phyloP scores from a whole-genome alignment of 2,797 vertebrate genomes.

The Channallabes apus region DNA sequence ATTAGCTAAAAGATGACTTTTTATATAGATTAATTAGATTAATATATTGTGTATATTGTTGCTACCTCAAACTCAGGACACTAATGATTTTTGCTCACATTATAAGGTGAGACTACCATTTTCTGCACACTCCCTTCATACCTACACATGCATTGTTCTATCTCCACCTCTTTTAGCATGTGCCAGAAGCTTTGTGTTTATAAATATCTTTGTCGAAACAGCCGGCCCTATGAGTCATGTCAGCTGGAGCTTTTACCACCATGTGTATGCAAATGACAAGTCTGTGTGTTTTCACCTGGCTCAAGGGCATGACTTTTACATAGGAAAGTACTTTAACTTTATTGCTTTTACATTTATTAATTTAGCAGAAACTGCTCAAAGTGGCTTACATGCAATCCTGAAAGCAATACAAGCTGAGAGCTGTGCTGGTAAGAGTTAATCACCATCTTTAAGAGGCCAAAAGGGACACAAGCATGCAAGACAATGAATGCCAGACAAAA shows the following conservation, averaged over 20 bases:
- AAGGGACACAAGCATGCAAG: neutral
- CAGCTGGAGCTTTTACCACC: neutral
- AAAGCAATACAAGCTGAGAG: neutral
- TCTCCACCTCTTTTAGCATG: neutral
- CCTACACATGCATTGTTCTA: neutral
- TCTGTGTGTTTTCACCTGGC: too few relatives aligned
- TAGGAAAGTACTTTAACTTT: neutral
- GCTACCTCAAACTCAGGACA: neutral
- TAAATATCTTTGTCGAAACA: slow-evolving; percentile 26
- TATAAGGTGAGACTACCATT: neutral
- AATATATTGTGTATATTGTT: neutral
- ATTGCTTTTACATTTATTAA: neutral
- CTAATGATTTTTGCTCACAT: neutral
- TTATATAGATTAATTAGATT: too few relatives aligned
- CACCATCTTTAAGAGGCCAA: too few relatives aligned
- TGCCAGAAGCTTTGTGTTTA: neutral
- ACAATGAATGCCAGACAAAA: neutral
- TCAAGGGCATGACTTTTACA: neutral
- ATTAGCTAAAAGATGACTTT: neutral
- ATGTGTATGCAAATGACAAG: neutral
- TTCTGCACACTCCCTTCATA: neutral
- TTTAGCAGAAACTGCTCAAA: neutral
- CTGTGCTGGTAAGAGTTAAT: too few relatives aligned
- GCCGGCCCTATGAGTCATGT: slow-evolving; percentile 1
- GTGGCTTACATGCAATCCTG: neutral